Evolutionary conservation across 1,140 invertebrate genomes (phyloP).

Genomic region (Drosophila rufa): DNA sequence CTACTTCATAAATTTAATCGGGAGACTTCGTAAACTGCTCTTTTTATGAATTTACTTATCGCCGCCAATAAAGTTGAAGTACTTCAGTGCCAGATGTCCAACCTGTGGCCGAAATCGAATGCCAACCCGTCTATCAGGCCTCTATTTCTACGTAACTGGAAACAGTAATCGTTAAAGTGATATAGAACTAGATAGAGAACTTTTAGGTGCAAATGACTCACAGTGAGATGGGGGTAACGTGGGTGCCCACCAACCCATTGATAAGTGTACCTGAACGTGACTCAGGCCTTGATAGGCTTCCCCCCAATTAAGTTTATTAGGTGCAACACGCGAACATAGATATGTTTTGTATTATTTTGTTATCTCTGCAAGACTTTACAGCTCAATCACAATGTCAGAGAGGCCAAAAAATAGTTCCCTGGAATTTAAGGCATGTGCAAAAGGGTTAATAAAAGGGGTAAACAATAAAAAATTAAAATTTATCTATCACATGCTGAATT

Average conservation of each 20-base stretch:
- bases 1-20: slow-evolving; percentile 2
- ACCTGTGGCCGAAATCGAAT: slow-evolving; percentile 18
- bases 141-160: slow-evolving; percentile 18
- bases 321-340: slow-evolving; percentile 3
- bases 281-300: slow-evolving; percentile 20
- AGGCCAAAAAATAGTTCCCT: background rate
- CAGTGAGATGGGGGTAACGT: background rate
- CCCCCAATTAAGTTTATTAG: slow-evolving; percentile 12
- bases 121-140: slow-evolving; percentile 23
- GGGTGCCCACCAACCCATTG: slow-evolving; percentile 18
- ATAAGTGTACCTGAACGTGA: slow-evolving; percentile 17
- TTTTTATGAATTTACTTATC: slow-evolving; percentile 29
- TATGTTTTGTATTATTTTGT: slow-evolving; percentile 6
- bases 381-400: background rate
- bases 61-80: slow-evolving; percentile 11
- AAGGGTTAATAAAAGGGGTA: background rate
- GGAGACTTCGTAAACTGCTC: background rate
- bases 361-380: slow-evolving; percentile 2
- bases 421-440: slow-evolving; percentile 2
- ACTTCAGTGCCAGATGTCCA: slow-evolving; percentile 11
- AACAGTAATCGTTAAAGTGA: slow-evolving; percentile 1
- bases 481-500: background rate
- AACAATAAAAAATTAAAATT: background rate
- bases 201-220: slow-evolving; percentile 37
- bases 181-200: background rate